Evolutionary conservation across 2,888 invertebrate species (phyloP).

Genomic region (Amphimallon solstitiale): DNA sequence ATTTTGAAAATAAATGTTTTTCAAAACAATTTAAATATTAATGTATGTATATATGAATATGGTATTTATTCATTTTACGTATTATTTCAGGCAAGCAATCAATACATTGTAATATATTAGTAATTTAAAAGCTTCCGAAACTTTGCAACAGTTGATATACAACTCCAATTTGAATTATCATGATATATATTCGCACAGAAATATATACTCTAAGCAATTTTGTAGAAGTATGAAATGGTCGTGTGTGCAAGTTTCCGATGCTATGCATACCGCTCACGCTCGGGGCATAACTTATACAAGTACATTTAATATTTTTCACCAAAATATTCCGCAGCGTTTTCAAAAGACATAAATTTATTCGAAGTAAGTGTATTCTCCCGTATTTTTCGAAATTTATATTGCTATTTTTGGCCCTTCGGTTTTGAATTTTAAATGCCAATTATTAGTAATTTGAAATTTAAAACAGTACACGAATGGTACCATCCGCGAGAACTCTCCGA

Average conservation of each 20-base stretch:
- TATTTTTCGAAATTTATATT: conserved; percentile 5
- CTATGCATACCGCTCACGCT: not conserved
- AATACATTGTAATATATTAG: no score
- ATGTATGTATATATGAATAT: no score
- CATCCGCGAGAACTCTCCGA: not conserved
- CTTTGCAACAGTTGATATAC: no score
- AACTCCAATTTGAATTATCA: no score
- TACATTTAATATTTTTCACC: no score
- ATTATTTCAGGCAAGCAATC: no score
- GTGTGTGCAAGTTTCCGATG: not conserved
- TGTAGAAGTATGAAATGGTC: not conserved
- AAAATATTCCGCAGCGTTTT: not conserved
- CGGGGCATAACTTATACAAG: not conserved
- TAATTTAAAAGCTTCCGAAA: no score
- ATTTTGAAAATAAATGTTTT: no score
- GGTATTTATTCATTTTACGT: no score
- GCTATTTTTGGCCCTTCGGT: not conserved
- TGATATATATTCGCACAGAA: no score
- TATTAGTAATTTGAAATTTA: conserved; percentile 26
- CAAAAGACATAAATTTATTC: not conserved
- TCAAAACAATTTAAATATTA: no score
- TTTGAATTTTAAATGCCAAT: conserved; percentile 6
- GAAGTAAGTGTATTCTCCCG: not conserved
- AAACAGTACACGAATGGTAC: not conserved
- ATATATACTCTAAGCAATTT: not conserved